These are phyloP conservation scores for Byasa hedistus DNA, from an alignment of 2,888 invertebrate genomes.

Conservation along the genomic window DNA sequence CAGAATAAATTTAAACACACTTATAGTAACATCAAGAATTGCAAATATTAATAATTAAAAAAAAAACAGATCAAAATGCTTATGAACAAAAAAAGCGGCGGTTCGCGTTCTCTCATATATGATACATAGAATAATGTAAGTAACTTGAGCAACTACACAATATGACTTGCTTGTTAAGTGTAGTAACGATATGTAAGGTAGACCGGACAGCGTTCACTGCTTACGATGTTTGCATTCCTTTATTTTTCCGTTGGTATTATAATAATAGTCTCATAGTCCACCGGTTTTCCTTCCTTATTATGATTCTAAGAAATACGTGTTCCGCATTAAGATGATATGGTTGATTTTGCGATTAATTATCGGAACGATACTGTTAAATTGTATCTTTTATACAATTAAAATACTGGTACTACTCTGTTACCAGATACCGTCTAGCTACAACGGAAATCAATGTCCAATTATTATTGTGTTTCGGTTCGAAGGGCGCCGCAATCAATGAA, in stretches of 20 bases:
- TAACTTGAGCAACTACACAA: conserved; percentile 2
- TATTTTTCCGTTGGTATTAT: conserved; percentile 17
- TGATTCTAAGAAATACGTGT: conserved; percentile 23
- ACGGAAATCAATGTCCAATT: too few species aligned
- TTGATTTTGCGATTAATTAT: conserved; percentile 16
- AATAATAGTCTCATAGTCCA: conserved; percentile 19
- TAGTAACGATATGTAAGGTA: conserved; percentile 11
- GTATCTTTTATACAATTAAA: neutral
- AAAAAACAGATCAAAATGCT: too few species aligned
- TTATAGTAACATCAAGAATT: too few species aligned
- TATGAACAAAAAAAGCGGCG: neutral
- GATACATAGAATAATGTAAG: conserved; percentile 2
- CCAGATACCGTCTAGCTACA: neutral
- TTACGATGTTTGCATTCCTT: conserved; percentile 24
- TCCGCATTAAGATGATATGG: conserved; percentile 6
- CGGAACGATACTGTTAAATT: neutral
- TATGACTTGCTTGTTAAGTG: conserved; percentile 15
- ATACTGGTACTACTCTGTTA: neutral
- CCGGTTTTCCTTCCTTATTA: conserved; percentile 29
- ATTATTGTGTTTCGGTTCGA: too few species aligned
- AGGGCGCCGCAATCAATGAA: too few species aligned
- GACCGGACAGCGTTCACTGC: conserved; percentile 3
- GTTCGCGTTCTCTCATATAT: neutral
- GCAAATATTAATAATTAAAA: too few species aligned
- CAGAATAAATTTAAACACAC: too few species aligned